These are phyloP conservation scores for Trinorchestia longiramus DNA, from an alignment of 1,140 invertebrate genomes.

Conservation along the genomic window DNA sequence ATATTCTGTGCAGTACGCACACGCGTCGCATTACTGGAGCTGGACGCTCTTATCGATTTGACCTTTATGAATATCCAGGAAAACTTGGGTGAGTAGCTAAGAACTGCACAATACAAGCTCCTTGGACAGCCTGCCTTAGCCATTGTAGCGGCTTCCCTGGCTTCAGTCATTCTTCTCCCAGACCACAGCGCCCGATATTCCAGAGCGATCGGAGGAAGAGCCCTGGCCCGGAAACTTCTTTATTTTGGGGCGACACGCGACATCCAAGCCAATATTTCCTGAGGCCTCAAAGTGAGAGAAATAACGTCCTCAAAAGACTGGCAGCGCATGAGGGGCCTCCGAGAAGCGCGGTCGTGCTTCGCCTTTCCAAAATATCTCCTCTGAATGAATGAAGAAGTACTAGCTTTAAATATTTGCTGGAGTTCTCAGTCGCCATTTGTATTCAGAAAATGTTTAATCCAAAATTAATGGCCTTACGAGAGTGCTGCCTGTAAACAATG, in stretches of 20 bases:
- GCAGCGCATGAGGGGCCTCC: not conserved
- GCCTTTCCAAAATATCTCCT: not conserved
- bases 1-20: not conserved
- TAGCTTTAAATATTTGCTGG: not conserved
- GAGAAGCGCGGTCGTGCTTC: not conserved
- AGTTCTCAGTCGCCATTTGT: not conserved
- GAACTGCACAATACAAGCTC: not conserved
- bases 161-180: not conserved
- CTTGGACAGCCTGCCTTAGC: not conserved
- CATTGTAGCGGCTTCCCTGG: not conserved
- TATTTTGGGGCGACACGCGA: constrained; percentile 22
- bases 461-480: not conserved
- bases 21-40: not conserved
- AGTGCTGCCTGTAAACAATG: too few species aligned
- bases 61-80: not conserved
- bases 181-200: not conserved
- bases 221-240: constrained; percentile 9
- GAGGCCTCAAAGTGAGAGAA: constrained; percentile 17
- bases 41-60: not conserved
- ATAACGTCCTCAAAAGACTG: constrained; percentile 1
- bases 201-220: constrained; percentile 6
- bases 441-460: not conserved
- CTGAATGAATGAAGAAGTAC: not conserved
- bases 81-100: not conserved
- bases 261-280: constrained; percentile 15